phyloP scores from a whole-genome alignment of 2,113 vertebrate species.

The Thalassarche chlororhynchos region DNA sequence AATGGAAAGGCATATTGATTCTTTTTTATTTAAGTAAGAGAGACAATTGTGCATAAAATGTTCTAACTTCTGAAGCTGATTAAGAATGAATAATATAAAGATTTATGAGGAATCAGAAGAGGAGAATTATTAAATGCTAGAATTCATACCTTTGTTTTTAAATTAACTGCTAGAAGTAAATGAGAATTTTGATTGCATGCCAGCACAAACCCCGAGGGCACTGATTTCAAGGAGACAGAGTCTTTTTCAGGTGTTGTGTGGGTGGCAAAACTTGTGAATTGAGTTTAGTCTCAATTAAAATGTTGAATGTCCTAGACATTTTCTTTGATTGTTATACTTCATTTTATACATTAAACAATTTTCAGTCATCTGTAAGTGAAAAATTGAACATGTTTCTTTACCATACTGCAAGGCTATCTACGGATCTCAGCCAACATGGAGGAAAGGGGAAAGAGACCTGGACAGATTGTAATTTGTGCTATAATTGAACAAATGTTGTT shows the following conservation, averaged over 20 bases:
- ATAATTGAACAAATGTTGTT: background rate
- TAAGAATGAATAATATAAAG: slow-evolving; percentile 20
- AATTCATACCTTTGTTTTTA: slow-evolving; percentile 45
- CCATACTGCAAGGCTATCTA: background rate
- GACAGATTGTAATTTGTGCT: background rate
- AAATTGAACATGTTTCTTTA: background rate
- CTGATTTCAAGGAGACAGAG: background rate
- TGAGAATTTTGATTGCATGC: slow-evolving; percentile 24
- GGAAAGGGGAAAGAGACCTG: background rate
- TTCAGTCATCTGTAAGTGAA: background rate
- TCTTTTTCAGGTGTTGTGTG: background rate
- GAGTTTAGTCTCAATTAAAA: background rate
- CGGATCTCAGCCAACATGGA: background rate
- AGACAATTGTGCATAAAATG: slow-evolving; percentile 38
- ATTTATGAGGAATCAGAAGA: slow-evolving; percentile 20
- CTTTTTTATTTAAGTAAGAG: background rate
- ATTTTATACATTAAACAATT: background rate
- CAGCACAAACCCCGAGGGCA: background rate
- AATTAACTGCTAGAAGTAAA: slow-evolving; percentile 4
- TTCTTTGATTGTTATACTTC: background rate
- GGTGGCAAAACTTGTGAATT: background rate
- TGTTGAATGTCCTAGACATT: background rate
- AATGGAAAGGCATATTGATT: background rate
- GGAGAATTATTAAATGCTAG: background rate
- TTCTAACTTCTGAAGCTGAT: slow-evolving; percentile 38